phyloP scores from a whole-genome alignment of 2,113 vertebrate genomes.

The Etia nguti region DNA sequence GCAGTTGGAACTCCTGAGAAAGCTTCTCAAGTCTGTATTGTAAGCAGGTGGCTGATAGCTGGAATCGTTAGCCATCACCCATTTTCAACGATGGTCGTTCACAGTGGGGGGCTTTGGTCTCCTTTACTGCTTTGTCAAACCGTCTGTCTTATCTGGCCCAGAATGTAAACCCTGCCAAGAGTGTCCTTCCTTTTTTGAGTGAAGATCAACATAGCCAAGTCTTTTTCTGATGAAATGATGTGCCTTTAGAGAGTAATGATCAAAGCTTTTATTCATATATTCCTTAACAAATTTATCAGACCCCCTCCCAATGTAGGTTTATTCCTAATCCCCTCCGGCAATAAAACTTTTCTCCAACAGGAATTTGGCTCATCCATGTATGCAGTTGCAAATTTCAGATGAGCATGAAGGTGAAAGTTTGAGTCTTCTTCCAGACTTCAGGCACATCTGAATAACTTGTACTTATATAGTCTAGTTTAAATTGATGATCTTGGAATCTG shows the following conservation, averaged over 20 bases:
- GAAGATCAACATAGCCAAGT: not conserved
- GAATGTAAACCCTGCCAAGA: not conserved
- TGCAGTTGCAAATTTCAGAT: not conserved
- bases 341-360: not conserved
- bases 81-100: not conserved
- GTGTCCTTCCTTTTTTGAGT: not conserved
- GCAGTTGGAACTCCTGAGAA: not conserved
- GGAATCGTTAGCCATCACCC: not conserved
- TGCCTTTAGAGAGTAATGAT: not conserved
- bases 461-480: not conserved
- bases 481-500: not conserved
- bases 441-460: not conserved
- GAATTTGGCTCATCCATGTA: not conserved
- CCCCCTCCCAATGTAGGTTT: accelerated
- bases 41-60: not conserved
- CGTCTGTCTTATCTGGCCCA: accelerated
- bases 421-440: not conserved
- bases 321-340: not conserved
- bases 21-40: not conserved
- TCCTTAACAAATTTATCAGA: not conserved
- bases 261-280: not conserved
- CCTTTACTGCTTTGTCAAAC: not conserved
- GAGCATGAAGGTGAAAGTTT: not conserved
- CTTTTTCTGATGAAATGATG: not conserved
- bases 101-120: not conserved